Conservation (phyloP, 2,888 invertebrate genomes). For the Archaeoteleia sp. region DNA sequence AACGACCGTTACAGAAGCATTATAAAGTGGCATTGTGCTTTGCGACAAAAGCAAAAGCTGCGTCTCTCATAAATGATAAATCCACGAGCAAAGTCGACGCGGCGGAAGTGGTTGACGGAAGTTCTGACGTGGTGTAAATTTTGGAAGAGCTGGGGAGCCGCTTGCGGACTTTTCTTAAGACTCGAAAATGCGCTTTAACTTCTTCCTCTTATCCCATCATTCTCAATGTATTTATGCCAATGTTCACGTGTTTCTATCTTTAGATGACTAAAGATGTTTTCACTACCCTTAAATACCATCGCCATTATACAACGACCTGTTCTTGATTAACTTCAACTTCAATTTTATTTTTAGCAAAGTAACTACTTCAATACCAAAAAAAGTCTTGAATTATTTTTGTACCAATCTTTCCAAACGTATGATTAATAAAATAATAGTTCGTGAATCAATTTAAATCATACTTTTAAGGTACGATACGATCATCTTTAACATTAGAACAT, state of each 20-base stretch:
- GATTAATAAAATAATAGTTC: too few relatives aligned
- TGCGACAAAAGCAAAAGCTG: constrained; percentile 20
- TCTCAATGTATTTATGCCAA: constrained; percentile 36
- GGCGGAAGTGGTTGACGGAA: constrained; percentile 35
- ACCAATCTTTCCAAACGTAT: too few relatives aligned
- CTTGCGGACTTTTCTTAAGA: constrained; percentile 25
- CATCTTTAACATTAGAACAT: too few relatives aligned
- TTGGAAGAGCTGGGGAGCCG: constrained; percentile 26
- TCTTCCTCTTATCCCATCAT: constrained; percentile 28
- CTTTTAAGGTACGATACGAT: too few relatives aligned
- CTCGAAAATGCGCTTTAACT: constrained; percentile 35
- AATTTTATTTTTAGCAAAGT: too few relatives aligned
- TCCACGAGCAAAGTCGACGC: constrained; percentile 17
- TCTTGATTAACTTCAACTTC: too few relatives aligned
- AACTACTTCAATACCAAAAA: too few relatives aligned
- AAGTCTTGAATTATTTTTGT: too few relatives aligned
- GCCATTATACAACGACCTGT: too few relatives aligned
- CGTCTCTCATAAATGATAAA: constrained; percentile 37
- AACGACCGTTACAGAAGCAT: constrained; percentile 6
- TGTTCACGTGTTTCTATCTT: constrained; percentile 19
- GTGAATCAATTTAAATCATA: too few relatives aligned
- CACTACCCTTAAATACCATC: too few relatives aligned
- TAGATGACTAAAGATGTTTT: too few relatives aligned
- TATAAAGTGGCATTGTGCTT: constrained; percentile 9
- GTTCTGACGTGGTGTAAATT: constrained; percentile 41